These are phyloP conservation scores for Sympetrum striolatum DNA, from an alignment of 2,888 invertebrate genomes.

Conservation along the genomic window DNA sequence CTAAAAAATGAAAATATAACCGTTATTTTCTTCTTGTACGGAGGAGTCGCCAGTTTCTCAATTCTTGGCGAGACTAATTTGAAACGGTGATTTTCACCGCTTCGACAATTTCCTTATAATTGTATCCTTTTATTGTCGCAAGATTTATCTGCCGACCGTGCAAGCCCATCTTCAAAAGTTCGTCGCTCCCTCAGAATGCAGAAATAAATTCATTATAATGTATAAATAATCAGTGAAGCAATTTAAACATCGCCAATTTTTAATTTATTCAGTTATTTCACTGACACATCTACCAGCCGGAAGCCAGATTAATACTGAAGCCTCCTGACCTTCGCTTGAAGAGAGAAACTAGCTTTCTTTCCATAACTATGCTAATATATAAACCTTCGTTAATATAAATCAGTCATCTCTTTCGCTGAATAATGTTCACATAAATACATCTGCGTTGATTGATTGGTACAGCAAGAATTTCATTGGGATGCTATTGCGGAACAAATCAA, in stretches of 20 bases:
- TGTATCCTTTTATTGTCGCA: not conserved
- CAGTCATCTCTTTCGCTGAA: not conserved
- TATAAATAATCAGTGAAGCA: not conserved
- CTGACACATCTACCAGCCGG: not conserved
- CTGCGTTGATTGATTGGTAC: not conserved
- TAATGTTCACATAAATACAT: not conserved
- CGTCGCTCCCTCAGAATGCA: not conserved
- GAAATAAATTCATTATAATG: not conserved
- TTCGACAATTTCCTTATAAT: not conserved
- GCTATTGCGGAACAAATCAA: too few species aligned
- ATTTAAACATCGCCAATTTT: not conserved
- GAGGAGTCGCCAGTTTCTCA: too few species aligned
- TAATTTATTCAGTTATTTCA: not conserved
- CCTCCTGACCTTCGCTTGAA: not conserved
- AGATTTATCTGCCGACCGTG: not conserved
- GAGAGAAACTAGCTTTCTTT: not conserved
- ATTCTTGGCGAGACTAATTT: not conserved
- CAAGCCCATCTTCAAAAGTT: not conserved
- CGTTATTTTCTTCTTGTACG: too few species aligned
- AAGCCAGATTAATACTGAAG: not conserved
- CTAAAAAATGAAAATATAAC: too few species aligned
- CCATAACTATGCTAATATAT: not conserved
- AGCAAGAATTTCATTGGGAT: too few species aligned
- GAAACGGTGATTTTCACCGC: not conserved
- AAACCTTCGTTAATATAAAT: not conserved